Conservation (phyloP, 2,113 vertebrate genomes). For the Pan paniscus region DNA sequence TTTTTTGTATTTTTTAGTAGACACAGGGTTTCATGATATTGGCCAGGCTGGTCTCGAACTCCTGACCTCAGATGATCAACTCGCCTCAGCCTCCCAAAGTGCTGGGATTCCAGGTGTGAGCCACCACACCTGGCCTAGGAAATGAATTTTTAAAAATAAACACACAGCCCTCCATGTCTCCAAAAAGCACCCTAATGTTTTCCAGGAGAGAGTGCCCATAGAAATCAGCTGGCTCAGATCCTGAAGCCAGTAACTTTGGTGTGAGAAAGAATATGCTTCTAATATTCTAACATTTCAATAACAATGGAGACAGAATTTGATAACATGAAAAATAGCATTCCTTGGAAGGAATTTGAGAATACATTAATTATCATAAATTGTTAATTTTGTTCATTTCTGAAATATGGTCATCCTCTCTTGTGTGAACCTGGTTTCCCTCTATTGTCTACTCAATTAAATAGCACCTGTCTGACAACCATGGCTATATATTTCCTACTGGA, state of each 20-base stretch:
- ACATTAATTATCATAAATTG: neutral
- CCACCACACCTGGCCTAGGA: neutral
- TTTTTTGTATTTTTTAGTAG: too few species aligned
- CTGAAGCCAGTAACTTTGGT: neutral
- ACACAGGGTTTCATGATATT: too few species aligned
- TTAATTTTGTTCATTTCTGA: conserved; percentile 25
- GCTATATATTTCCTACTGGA: neutral
- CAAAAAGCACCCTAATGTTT: neutral
- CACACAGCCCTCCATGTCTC: neutral
- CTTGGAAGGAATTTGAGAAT: conserved; percentile 26
- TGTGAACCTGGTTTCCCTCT: neutral
- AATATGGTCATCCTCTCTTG: neutral
- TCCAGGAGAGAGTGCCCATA: neutral
- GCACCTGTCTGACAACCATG: neutral
- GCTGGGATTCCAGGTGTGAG: neutral
- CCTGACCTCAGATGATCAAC: neutral
- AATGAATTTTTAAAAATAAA: neutral
- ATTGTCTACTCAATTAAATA: neutral
- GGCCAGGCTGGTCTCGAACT: neutral
- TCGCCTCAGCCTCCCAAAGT: neutral
- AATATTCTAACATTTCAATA: conserved; percentile 3
- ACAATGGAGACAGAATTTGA: neutral
- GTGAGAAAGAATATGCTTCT: neutral
- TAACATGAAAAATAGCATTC: neutral
- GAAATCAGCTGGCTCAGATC: neutral